phyloP scores from a whole-genome alignment of 2,888 invertebrate species.

The Mactromeris polynyma region DNA sequence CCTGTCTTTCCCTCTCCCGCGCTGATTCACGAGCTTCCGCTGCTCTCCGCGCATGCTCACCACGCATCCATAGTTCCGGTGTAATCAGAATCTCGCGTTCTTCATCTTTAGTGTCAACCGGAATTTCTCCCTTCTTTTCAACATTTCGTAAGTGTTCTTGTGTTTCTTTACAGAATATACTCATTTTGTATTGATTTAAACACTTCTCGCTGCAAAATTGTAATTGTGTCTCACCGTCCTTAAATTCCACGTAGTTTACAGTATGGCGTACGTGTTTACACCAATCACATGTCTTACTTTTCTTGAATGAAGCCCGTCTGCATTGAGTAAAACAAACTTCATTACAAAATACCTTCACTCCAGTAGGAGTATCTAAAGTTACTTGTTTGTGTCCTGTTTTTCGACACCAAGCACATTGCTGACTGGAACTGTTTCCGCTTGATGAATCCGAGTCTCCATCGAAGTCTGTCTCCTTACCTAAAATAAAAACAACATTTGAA shows the following conservation, averaged over 20 bases:
- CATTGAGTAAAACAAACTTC: constrained; percentile 97
- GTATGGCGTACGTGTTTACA: constrained; percentile 96
- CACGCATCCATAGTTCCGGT: constrained; percentile 94
- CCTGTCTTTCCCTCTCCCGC: constrained; percentile 27
- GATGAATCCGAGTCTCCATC: not conserved
- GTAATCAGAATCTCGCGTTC: constrained; percentile 90
- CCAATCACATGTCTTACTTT: constrained; percentile 96
- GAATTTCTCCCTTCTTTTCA: constrained; percentile 53
- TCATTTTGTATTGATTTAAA: constrained; percentile 98
- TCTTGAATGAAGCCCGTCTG: constrained; percentile 95
- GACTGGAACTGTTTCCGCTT: constrained; percentile 14
- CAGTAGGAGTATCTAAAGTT: constrained; percentile 84
- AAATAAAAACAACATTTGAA: not conserved
- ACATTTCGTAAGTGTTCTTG: constrained; percentile 94
- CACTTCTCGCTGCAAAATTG: constrained; percentile 97
- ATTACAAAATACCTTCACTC: constrained; percentile 91
- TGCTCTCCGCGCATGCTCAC: constrained; percentile 51
- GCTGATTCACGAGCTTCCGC: constrained; percentile 49
- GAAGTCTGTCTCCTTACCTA: not conserved
- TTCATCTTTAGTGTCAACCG: constrained; percentile 58
- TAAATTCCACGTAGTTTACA: constrained; percentile 96
- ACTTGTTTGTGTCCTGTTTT: constrained; percentile 86
- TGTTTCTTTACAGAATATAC: constrained; percentile 97
- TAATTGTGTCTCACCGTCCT: constrained; percentile 96
- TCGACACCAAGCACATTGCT: constrained; percentile 87